A percentile compares a stretch with the other conserved stretches of the same genome.
These are phyloP conservation scores for Pecten maximus DNA, from an alignment of 2,888 invertebrate species.

Conservation along the genomic window DNA sequence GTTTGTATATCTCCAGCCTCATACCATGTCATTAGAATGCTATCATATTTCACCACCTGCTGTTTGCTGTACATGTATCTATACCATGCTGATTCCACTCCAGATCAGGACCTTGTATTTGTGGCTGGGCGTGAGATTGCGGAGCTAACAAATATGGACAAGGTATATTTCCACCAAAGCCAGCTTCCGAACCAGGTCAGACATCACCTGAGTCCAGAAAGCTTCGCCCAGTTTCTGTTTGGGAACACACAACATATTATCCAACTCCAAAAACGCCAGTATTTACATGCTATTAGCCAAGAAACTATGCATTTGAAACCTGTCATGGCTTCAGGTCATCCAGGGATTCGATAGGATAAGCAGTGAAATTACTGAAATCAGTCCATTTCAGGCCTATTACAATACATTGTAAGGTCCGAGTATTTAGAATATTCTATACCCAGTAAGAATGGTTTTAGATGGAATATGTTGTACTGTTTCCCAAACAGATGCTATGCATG, in stretches of 20 bases:
- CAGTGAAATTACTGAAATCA: too few relatives aligned
- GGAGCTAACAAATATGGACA: conserved; percentile 32
- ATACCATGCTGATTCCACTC: conserved; percentile 26
- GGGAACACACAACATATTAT: background rate
- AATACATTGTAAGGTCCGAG: background rate
- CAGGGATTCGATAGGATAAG: too few relatives aligned
- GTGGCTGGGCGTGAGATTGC: conserved; percentile 33
- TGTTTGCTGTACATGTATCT: conserved; percentile 6
- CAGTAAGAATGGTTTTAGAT: background rate
- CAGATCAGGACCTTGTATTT: conserved; percentile 30
- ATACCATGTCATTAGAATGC: background rate
- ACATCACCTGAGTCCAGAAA: conserved; percentile 20
- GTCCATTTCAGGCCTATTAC: too few relatives aligned
- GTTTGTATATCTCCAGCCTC: background rate
- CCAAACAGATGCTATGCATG: background rate
- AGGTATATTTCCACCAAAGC: conserved; percentile 33
- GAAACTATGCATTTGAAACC: too few relatives aligned
- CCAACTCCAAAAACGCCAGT: too few relatives aligned
- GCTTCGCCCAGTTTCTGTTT: background rate
- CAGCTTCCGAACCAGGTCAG: conserved; percentile 35
- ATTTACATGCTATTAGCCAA: too few relatives aligned
- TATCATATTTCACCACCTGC: background rate
- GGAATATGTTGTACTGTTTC: background rate
- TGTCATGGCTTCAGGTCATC: too few relatives aligned
- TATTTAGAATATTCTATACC: too few relatives aligned